Evolutionary conservation across 2,888 invertebrate genomes (phyloP).

Genomic region (Standfussiana lucernea): DNA sequence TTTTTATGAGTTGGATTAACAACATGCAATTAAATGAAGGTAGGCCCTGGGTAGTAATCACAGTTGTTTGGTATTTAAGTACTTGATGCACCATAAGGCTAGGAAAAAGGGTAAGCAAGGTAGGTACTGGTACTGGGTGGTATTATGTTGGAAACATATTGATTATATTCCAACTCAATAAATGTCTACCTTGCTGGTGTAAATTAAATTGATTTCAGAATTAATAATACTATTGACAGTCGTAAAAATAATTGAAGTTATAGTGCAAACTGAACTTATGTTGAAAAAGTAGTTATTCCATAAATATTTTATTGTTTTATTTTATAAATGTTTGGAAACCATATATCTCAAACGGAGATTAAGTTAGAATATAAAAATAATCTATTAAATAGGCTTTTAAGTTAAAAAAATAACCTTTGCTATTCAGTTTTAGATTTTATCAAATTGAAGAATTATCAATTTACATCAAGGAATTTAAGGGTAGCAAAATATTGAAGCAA

Average conservation of each 20-base stretch:
- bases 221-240: not conserved
- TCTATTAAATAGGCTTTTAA: not conserved
- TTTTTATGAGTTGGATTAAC: slow-evolving; percentile 23
- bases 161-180: not conserved
- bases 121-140: too few relatives aligned
- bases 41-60: not conserved
- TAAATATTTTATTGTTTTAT: not conserved
- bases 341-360: not conserved
- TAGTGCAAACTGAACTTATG: not conserved
- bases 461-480: not conserved
- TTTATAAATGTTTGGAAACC: not conserved
- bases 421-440: not conserved
- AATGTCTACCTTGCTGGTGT: not conserved
- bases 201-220: not conserved
- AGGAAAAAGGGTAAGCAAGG: too few relatives aligned
- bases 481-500: not conserved
- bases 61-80: not conserved
- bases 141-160: not conserved
- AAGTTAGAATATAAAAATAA: not conserved
- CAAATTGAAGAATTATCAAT: not conserved
- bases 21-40: slow-evolving; percentile 4
- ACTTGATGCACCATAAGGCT: not conserved
- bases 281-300: not conserved
- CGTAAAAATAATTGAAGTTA: not conserved
- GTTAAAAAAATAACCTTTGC: not conserved